These are phyloP conservation scores for Forbesichthys agassizii DNA, from an alignment of 2,113 vertebrate genomes.

Conservation along the genomic window DNA sequence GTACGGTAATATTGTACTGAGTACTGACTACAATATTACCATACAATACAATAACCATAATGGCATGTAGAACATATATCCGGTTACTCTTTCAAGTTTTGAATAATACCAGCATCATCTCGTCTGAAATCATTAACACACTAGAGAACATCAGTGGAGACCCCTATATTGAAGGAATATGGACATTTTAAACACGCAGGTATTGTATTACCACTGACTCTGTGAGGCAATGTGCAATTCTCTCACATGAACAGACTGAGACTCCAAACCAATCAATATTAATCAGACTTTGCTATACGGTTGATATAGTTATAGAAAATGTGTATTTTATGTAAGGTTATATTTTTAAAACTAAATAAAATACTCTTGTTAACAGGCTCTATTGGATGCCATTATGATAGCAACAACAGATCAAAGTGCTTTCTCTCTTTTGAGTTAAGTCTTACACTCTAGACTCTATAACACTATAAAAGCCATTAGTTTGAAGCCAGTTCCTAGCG, in stretches of 20 bases:
- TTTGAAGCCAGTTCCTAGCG: background rate
- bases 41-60: background rate
- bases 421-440: background rate
- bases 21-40: too few species aligned
- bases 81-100: slow-evolving; percentile 5
- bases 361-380: too few species aligned
- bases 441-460: background rate
- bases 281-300: too few species aligned
- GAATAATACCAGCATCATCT: background rate
- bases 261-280: too few species aligned
- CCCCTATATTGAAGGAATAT: background rate
- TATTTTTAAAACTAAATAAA: too few species aligned
- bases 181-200: background rate
- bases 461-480: too few species aligned
- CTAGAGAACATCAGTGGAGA: slow-evolving; percentile 1
- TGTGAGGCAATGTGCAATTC: too few species aligned
- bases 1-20: slow-evolving; percentile 5
- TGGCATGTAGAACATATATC: background rate
- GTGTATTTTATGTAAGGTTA: too few species aligned
- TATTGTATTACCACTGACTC: background rate
- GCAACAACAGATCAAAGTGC: too few species aligned
- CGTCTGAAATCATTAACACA: slow-evolving; percentile 12
- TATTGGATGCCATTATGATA: too few species aligned
- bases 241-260: too few species aligned
- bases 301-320: too few species aligned